A percentile compares a stretch with the other conserved stretches of the same genome.
Conservation (phyloP, 2,113 vertebrate genomes). For the Limanda limanda region DNA sequence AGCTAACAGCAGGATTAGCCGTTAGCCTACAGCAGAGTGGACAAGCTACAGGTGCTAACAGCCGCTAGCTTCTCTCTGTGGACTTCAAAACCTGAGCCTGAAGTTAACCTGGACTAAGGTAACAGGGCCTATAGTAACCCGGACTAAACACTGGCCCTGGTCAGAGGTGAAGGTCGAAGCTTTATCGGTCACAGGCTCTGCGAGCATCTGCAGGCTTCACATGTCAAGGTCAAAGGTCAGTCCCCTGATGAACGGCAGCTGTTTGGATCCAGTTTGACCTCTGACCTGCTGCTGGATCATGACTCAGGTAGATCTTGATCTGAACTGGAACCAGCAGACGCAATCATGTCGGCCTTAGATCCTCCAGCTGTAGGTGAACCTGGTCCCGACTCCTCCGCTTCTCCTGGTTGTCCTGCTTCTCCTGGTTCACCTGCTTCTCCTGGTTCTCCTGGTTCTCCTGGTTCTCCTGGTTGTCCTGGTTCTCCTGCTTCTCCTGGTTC, state of each 20-base stretch:
- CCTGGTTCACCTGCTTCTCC: too few relatives aligned
- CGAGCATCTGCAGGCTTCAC: too few relatives aligned
- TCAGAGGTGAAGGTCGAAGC: too few relatives aligned
- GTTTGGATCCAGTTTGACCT: not conserved
- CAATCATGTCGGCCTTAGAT: conserved; percentile 18
- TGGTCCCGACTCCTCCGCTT: not conserved
- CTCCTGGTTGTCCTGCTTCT: too few relatives aligned
- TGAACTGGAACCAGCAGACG: not conserved
- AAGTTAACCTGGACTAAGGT: too few relatives aligned
- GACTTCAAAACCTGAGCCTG: too few relatives aligned
- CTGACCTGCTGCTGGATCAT: conserved; percentile 13
- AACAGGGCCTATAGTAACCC: too few relatives aligned
- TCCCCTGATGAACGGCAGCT: not conserved
- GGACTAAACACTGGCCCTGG: too few relatives aligned
- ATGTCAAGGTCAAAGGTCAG: not conserved
- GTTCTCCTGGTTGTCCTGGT: fast-evolving
- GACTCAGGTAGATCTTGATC: not conserved
- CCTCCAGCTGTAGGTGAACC: conserved; percentile 10
- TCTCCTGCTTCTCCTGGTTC: too few relatives aligned
- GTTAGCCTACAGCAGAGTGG: not conserved
- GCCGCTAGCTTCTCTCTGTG: not conserved
- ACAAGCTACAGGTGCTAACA: not conserved
- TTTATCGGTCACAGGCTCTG: not conserved
- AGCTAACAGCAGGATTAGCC: conserved; percentile 12
- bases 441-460: fast-evolving